Evolutionary conservation across 2,113 vertebrate species (phyloP).

Genomic region (Pterocles orientalis): DNA sequence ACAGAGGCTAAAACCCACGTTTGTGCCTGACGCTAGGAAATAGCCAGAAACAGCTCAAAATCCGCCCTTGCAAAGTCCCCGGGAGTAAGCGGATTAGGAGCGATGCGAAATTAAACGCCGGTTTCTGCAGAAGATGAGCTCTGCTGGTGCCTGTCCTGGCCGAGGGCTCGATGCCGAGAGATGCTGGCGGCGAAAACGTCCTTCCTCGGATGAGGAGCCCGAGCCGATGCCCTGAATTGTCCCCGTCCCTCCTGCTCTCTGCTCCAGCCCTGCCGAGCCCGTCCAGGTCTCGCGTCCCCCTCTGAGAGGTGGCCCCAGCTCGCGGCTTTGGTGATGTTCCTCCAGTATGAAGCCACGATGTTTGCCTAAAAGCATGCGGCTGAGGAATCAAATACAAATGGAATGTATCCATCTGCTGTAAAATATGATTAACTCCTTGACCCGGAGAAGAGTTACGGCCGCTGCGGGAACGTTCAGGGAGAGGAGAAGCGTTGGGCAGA

Average conservation of each 20-base stretch:
- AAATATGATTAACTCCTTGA: not conserved
- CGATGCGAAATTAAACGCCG: not conserved
- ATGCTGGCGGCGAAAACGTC: not conserved
- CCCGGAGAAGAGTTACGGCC: not conserved
- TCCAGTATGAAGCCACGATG: fast-evolving
- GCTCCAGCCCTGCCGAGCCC: not conserved
- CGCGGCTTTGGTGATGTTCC: not conserved
- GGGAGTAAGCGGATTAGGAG: slow-evolving; percentile 57
- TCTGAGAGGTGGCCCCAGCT: not conserved
- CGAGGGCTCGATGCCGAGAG: not conserved
- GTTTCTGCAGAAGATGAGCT: not conserved
- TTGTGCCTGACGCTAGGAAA: slow-evolving; percentile 1
- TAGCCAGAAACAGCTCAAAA: not conserved
- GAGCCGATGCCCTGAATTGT: fast-evolving
- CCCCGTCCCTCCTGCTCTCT: not conserved
- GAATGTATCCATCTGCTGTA: not conserved
- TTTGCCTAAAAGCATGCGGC: not conserved
- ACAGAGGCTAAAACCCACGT: not conserved
- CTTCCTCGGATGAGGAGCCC: not conserved
- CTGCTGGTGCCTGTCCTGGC: not conserved
- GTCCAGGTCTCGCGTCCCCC: not conserved
- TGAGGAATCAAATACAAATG: not conserved
- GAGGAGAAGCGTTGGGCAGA: not conserved
- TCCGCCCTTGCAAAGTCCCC: slow-evolving; percentile 18
- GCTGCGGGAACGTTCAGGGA: not conserved